phyloP scores from a whole-genome alignment of 2,888 invertebrate genomes.

The Megalurothrips usitatus region DNA sequence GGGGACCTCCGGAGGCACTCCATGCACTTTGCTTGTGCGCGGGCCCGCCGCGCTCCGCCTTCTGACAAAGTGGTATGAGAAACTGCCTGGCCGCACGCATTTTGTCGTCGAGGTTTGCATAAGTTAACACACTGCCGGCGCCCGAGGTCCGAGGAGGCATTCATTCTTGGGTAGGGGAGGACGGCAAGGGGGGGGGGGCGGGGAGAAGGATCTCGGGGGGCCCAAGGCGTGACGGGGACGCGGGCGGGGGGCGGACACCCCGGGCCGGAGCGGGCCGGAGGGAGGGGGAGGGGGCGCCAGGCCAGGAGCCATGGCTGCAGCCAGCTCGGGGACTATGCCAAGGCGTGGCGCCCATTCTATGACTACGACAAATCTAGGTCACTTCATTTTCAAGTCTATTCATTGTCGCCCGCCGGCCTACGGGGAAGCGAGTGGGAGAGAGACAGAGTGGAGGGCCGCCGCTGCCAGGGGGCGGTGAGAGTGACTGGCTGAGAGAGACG shows the following conservation, averaged over 20 bases:
- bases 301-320: neutral
- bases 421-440: neutral
- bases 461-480: no score
- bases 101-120: neutral
- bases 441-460: no score
- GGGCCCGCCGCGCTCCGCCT: neutral
- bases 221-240: neutral
- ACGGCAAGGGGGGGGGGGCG: neutral
- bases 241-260: neutral
- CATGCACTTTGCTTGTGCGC: no score
- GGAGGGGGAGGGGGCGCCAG: neutral
- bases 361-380: conserved; percentile 3
- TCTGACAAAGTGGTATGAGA: neutral
- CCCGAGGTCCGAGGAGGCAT: no score
- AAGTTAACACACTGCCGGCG: neutral
- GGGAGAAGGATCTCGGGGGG: neutral
- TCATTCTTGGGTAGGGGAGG: neutral
- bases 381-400: conserved; percentile 20
- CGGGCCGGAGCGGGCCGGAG: neutral
- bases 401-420: conserved; percentile 7
- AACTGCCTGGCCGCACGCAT: neutral
- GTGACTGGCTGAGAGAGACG: no score
- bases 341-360: neutral
- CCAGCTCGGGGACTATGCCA: neutral
- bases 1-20: no score